Evolutionary conservation across 2,797 vertebrate genomes (phyloP), one percentile per base, ranked within the genome.

Genomic region (Stomatorhinus walkeri): DNA sequence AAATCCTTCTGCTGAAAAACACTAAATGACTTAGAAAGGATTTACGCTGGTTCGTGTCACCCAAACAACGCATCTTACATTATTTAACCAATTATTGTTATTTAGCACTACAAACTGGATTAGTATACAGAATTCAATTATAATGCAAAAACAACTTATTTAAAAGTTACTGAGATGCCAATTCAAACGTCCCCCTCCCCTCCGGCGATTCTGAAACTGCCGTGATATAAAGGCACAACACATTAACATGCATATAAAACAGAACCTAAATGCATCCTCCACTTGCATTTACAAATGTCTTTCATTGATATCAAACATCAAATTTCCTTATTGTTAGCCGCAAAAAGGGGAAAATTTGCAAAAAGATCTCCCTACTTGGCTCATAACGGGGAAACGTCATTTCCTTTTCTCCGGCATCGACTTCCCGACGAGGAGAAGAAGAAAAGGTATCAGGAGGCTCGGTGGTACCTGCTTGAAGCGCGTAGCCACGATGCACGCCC

Each of bases 381-480:
- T 86, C 28, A 54, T 40, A 36, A 56, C 51, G 85, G 85, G 52
- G 49, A 68, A 72, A 90, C 93, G 93, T 94, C 93, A 94, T 88
- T 93, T 94, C 93, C 93, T 91, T 88, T 87, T 52, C 59, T 88
- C 61, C 89, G 79, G 88, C 16, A 76, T 90, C 89, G 46, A 90
- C 86, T 91, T 91, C 89, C 89, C 87, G 56, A 89, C 72, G 89
- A 88, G 51, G 86, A 85, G 40, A 87, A 88, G 36, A 9, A 79
- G 72, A 43, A 88, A 52, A 56, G 72, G 72, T 83, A 14, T 54
- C 48, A 79, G 72, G 19, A 43, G 36, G 28, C 36, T 59, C 36
- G n/a, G 19, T 6, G 54, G 36, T 87, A 87, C 52, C 24, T 64
- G 85, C 28, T 64, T 10, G 22, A 46, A 87, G 19, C 36, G 51